Evolutionary conservation across 53 echinoderm and acorn worm species (phyloP).

Genomic region (Stichopus horrens): DNA sequence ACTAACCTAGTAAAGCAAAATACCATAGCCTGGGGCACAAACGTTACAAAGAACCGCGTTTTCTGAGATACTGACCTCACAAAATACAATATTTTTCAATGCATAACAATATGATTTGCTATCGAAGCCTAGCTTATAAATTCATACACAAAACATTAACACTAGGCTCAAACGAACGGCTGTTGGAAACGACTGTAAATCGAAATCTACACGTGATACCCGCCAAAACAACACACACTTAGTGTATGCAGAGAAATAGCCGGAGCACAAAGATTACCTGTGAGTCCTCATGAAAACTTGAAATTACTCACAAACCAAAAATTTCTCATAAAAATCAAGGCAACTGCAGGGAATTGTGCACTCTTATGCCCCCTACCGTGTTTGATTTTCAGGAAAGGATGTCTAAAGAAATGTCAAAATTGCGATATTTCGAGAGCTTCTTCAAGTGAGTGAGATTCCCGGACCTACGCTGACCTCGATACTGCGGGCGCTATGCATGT

Average conservation of each 20-base stretch:
- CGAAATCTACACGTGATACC: conserved; percentile 44
- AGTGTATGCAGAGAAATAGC: neutral
- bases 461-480: conserved; percentile 7
- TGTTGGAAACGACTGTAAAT: conserved; percentile 35
- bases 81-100: no score
- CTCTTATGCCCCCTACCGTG: neutral
- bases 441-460: no score
- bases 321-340: neutral
- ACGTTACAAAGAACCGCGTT: no score
- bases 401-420: neutral
- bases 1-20: no score
- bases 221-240: conserved; percentile 37
- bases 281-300: neutral
- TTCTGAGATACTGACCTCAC: no score
- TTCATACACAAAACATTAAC: neutral
- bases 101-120: no score
- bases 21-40: no score
- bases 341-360: neutral
- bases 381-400: neutral
- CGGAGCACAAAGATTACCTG: conserved; percentile 15
- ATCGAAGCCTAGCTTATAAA: no score
- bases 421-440: neutral
- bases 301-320: neutral
- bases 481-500: conserved; percentile 26
- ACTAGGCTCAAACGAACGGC: neutral